Base-by-base conservation (phyloP, 1,140 invertebrate species). In the Centruroides vittatus region DNA sequence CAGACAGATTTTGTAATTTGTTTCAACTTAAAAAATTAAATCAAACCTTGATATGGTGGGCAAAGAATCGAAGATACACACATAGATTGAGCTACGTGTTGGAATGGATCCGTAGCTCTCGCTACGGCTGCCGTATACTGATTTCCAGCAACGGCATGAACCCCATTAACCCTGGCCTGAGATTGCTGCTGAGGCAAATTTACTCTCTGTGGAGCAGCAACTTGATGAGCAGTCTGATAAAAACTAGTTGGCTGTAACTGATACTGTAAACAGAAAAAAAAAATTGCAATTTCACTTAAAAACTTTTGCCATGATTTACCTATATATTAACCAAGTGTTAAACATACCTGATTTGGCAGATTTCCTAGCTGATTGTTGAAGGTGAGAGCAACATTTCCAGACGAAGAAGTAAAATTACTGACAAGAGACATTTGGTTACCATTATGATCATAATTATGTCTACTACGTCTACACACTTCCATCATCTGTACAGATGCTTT, bases 401-500 rank as follows among this genome's bases (percentile, higher is more conserved):
- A 83, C 55, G 82, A 84, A n/a, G 78, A 79, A 47, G 79, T 86
- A 79, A 75, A 85, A 79, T 75, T 88, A 76, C 63, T 84, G 76
- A 73, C 77, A 67, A 70, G 76, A 36, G 76, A 62, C 10, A 65
- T 58, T 56, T 62, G 64, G 55, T 65, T 63, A 13, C 60, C 59
- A 65, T 71, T 65, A 47, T 66, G 58, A 51, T 64, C 61, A 57
- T 64, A 61, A 35, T 62, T 52, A 13, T 59, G 58, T 50, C 51
- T 48, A 55, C 52, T 59, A 57, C 70, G 56, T 11, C 72, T 67
- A 67, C 85, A 84, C 67, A 93, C 88, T 79, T 94, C 90, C 91
- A 94, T 95, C 90, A 94, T 93, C 73, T 93, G 89, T 34, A 93
- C 89, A 63, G 88, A 92, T 4, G 89, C 87, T 75, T 94, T 93